Percentiles rank a stretch among this genome's conserved stretches.
phyloP scores from a whole-genome alignment of 1,140 invertebrate genomes.

The Drosophila virilis region DNA sequence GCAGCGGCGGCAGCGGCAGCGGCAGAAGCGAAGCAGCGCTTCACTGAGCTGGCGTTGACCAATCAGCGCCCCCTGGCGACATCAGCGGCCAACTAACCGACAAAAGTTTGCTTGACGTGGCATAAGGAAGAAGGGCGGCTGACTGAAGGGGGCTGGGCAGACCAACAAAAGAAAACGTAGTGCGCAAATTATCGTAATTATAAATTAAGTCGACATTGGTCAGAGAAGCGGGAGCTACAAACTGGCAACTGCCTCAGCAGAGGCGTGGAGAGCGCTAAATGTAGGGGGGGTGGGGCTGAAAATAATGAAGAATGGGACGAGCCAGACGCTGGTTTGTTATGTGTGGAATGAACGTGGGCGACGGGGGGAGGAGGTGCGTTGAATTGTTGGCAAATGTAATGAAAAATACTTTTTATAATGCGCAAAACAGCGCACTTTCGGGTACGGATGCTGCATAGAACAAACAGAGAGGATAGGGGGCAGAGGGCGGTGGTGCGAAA shows the following conservation, averaged over 20 bases:
- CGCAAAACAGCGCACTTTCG: slow-evolving; percentile 16
- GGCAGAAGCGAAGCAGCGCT: background rate
- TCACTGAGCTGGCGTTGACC: slow-evolving; percentile 30
- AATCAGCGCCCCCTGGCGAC: slow-evolving; percentile 48
- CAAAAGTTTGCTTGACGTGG: slow-evolving; percentile 53
- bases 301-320: background rate
- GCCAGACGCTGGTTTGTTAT: background rate
- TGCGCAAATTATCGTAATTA: slow-evolving; percentile 83
- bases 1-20: background rate
- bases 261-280: background rate
- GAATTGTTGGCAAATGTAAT: slow-evolving; percentile 67
- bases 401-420: slow-evolving; percentile 73
- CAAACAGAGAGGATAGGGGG: background rate
- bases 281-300: background rate
- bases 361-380: slow-evolving; percentile 9
- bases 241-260: slow-evolving; percentile 19
- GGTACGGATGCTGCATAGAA: background rate
- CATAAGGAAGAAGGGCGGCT: too few species aligned
- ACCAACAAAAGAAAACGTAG: slow-evolving; percentile 81
- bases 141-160: slow-evolving; percentile 13
- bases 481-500: too few species aligned
- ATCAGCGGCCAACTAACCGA: slow-evolving; percentile 61
- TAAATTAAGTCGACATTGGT: slow-evolving; percentile 81
- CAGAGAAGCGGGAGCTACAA: slow-evolving; percentile 31
- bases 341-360: background rate